A percentile compares a stretch with the other conserved stretches of the same genome.
phyloP scores from a whole-genome alignment of 2,113 vertebrate genomes.

The Trogon surrucura region DNA sequence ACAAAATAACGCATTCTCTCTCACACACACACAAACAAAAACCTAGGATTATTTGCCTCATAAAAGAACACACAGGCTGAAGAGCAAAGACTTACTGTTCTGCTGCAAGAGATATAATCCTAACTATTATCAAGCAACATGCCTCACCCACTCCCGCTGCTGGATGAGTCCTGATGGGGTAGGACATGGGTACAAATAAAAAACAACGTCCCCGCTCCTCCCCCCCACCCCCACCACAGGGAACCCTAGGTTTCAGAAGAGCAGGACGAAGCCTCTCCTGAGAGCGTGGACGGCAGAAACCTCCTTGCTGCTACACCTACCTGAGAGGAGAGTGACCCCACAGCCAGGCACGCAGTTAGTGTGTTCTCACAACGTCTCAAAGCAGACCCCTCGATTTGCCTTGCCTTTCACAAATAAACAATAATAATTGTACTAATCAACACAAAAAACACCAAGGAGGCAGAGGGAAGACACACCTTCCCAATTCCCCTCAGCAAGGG shows the following conservation, averaged over 20 bases:
- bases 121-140: not conserved
- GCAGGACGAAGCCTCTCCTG: not conserved
- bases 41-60: not conserved
- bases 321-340: not conserved
- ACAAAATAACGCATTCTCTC: not conserved
- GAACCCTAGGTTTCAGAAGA: not conserved
- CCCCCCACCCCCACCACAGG: rapidly evolving
- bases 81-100: not conserved
- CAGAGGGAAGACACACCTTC: not conserved
- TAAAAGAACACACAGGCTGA: not conserved
- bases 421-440: not conserved
- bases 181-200: not conserved
- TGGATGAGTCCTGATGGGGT: not conserved
- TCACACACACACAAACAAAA: not conserved
- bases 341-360: rapidly evolving
- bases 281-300: rapidly evolving
- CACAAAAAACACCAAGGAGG: not conserved
- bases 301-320: not conserved
- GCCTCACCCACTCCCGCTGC: not conserved
- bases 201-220: not conserved
- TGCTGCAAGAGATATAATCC: not conserved
- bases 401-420: not conserved
- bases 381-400: not conserved
- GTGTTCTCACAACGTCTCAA: not conserved
- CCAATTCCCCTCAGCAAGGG: not conserved